Evolutionary conservation across 1,140 invertebrate genomes (phyloP), one percentile per base, ranked within the genome.

Genomic region (Magallana ariakensis): DNA sequence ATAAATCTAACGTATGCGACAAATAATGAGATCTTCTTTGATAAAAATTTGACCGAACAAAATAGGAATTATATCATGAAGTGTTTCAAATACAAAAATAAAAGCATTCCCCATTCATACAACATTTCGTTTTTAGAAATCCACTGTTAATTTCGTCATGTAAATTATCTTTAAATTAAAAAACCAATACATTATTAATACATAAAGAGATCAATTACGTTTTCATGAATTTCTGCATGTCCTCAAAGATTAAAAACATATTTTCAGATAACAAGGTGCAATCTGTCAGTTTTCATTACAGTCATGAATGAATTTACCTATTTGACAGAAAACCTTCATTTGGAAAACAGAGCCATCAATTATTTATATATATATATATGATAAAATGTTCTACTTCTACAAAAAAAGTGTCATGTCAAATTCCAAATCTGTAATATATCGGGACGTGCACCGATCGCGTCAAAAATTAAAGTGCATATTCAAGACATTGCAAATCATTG

Each of bases 331-430:
- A 75, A 75, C n/a, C n/a, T 66, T 75, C 22, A 75, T 75, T 75
- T 75, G 22, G 10, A 66, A 22, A 19, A n/a, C 8, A 66, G 62
- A 75, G 33, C 66, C 13, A 75, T 75, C 66, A 75, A 75, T 75
- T 33, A 75, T 75, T 75, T 33, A 33, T 26, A 46, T 46, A 75
- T 33, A 33, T 26, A 46, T 46, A 75, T 75, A 26, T 75, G 66
- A 26, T 33, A 75, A 75, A 75, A 75, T 75, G 66, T 75, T 33
- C 22, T 75, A 75, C 22, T 75, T 75, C 15, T 62, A n/a, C 16
- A 62, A 19, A 62, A 22, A 75, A 66, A 62, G 22, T 75, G 66
- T 75, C 66, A 75, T 33, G 66, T 75, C 66, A 75, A 75, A 60
- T 75, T 11, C 11, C 33, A 75, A 75, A 26, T 75, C 66, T 75